Evolutionary conservation across 1,140 invertebrate genomes (phyloP).

Genomic region (Thaumetopoea pityocampa): DNA sequence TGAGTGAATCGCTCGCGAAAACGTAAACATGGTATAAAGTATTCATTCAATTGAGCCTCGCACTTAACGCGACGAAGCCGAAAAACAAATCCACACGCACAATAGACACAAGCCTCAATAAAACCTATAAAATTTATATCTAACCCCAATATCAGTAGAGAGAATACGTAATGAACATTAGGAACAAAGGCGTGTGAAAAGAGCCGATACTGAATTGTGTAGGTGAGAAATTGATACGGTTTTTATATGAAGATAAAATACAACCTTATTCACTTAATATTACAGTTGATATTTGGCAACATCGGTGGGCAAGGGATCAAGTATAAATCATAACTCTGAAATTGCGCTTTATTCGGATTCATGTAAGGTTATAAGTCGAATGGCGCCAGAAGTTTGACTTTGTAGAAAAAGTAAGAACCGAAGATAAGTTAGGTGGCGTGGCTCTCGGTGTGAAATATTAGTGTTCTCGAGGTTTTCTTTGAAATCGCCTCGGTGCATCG

Average conservation of each 20-base stretch:
- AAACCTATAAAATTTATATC: conserved; percentile 65
- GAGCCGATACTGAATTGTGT: conserved; percentile 54
- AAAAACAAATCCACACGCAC: conserved; percentile 35
- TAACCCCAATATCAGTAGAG: conserved; percentile 55
- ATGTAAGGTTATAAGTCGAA: conserved; percentile 25
- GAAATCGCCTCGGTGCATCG: conserved; percentile 33
- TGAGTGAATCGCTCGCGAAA: conserved; percentile 13
- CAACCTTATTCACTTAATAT: conserved; percentile 21
- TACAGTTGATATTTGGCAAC: conserved; percentile 29
- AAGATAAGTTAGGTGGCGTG: conserved; percentile 49
- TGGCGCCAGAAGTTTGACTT: not conserved
- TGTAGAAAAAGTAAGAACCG: conserved; percentile 33
- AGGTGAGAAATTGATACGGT: conserved; percentile 48
- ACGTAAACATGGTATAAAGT: conserved; percentile 28
- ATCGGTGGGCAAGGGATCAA: conserved; percentile 5
- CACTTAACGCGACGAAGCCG: conserved; percentile 21
- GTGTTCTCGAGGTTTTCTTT: conserved; percentile 55
- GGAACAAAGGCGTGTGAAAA: conserved; percentile 61
- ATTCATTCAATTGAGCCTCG: conserved; percentile 22
- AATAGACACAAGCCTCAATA: conserved; percentile 44
- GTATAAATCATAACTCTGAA: no score
- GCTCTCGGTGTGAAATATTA: conserved; percentile 54
- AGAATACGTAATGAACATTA: conserved; percentile 68
- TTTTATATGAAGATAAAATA: conserved; percentile 17
- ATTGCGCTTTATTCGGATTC: conserved; percentile 24